Evolutionary conservation across 92 coral and sea anemone genomes (phyloP), one percentile per base, ranked within the genome.

Genomic region (Montipora capitata): DNA sequence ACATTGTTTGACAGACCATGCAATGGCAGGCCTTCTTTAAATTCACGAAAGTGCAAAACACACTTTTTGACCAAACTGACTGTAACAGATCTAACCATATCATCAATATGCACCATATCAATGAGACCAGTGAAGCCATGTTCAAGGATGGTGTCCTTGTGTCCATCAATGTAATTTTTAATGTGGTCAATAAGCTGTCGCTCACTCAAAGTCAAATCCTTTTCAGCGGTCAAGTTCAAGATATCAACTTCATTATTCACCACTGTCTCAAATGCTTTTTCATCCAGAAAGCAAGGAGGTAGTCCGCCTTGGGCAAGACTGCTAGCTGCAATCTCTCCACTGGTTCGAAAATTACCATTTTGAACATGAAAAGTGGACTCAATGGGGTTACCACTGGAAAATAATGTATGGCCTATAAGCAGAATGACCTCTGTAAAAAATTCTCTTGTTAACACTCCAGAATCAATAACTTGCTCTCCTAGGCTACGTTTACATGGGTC

Each of bases 121-220:
- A 93, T 77, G 16, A 38, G 51, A 61, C 96, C 91, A 67, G 93
- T 93, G 74, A 80, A 93, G 11, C 93, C 93, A 93, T 89, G 87
- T 40, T 93, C 91, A 11, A 89, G 10, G 41, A 93, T 89, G 81
- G 52, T 54, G 39, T 89, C 93, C 54, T 38, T 39, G 42, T 65
- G 48, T 77, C 62, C 42, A 6, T 12, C 65, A 10, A 89, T 89
- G 66, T 93, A 91, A 17, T 72, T 58, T 68, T 43, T 61, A 61
- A 93, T 77, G 35, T 35, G 8, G 70, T 70, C 71, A 12, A 92
- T 51, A 14, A 89, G n/a, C 15, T 18, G 68, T 40, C 52, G 72
- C 39, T 92, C 93, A 12, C 54, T 4, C 11, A 71, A 16, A 42
- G 88, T 92, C 51, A 85, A 91, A 66, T 41, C 63, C 39, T 27